Conservation (phyloP, 1,140 invertebrate species). For the Plectrocnemia conspersa region DNA sequence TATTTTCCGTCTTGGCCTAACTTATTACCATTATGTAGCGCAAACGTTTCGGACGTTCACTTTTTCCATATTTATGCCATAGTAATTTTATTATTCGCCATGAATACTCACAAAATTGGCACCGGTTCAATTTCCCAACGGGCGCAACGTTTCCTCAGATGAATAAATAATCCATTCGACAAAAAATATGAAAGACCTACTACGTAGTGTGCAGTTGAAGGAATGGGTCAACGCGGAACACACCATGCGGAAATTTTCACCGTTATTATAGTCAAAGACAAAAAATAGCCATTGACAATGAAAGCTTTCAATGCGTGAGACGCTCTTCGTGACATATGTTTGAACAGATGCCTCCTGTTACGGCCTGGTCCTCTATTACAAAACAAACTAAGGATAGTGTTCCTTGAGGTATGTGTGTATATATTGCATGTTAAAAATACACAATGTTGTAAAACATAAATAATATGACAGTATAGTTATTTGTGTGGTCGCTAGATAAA, state of each 20-base stretch:
- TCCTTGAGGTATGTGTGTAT: no score
- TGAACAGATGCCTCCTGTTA: constrained; percentile 13
- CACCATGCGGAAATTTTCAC: no score
- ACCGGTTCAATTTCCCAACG: constrained; percentile 1
- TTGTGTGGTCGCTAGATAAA: no score
- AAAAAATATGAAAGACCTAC: neutral
- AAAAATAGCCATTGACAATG: no score
- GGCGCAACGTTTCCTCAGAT: constrained; percentile 3
- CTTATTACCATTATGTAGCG: no score
- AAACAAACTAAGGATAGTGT: constrained; percentile 16
- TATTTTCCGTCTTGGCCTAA: no score
- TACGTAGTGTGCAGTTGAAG: neutral
- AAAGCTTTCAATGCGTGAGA: neutral
- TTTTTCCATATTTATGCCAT: constrained; percentile 6
- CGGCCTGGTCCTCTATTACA: constrained; percentile 9
- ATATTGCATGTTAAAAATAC: no score
- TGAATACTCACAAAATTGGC: constrained; percentile 4
- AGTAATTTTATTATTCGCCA: constrained; percentile 8
- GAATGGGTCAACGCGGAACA: neutral
- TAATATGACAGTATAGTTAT: no score
- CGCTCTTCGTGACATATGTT: constrained; percentile 10
- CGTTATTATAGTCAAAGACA: no score
- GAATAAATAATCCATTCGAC: constrained; percentile 9
- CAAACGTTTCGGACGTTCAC: no score
- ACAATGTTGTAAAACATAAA: no score